phyloP scores from a whole-genome alignment of 2,888 invertebrate species.

The Toxonevra muliebris region DNA sequence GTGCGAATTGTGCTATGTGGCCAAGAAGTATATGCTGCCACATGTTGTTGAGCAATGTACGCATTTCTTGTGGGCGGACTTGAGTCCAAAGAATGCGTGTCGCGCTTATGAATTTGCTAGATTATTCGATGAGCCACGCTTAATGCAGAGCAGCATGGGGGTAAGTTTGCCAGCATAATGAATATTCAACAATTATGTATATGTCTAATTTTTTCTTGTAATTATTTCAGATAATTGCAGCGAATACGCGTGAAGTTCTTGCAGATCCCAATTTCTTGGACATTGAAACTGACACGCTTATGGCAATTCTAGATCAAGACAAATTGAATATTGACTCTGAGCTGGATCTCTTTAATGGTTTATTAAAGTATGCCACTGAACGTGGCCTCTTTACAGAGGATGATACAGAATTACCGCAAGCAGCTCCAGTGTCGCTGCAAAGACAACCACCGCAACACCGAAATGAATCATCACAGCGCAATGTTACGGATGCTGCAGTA shows the following conservation, averaged over 20 bases:
- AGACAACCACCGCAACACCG: conserved; percentile 22
- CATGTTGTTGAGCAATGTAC: conserved; percentile 85
- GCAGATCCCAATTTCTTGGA: conserved; percentile 81
- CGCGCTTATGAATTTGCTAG: conserved; percentile 87
- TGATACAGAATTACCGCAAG: conserved; percentile 36
- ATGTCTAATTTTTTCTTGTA: conserved; percentile 9
- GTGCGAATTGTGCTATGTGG: conserved; percentile 86
- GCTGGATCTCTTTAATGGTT: conserved; percentile 78
- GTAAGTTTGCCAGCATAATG: conserved; percentile 60
- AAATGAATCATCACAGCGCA: conserved; percentile 31
- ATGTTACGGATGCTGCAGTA: conserved; percentile 45
- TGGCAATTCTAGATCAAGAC: conserved; percentile 79
- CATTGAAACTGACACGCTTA: conserved; percentile 77
- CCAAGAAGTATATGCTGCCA: conserved; percentile 88
- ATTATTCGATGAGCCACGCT: conserved; percentile 81
- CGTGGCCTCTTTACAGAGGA: conserved; percentile 63
- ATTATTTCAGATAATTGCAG: conserved; percentile 74
- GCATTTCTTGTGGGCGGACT: conserved; percentile 78
- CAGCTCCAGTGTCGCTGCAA: conserved; percentile 6
- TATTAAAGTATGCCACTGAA: conserved; percentile 73
- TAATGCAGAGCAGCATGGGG: conserved; percentile 84
- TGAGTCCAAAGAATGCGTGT: conserved; percentile 79
- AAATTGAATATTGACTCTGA: conserved; percentile 79
- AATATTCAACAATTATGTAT: background rate
- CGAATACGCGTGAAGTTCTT: conserved; percentile 79